Percentiles rank a stretch among this genome's conserved stretches.
Conservation (phyloP, 64 coral and sea anemone species). For the Pachyseris speciosa region DNA sequence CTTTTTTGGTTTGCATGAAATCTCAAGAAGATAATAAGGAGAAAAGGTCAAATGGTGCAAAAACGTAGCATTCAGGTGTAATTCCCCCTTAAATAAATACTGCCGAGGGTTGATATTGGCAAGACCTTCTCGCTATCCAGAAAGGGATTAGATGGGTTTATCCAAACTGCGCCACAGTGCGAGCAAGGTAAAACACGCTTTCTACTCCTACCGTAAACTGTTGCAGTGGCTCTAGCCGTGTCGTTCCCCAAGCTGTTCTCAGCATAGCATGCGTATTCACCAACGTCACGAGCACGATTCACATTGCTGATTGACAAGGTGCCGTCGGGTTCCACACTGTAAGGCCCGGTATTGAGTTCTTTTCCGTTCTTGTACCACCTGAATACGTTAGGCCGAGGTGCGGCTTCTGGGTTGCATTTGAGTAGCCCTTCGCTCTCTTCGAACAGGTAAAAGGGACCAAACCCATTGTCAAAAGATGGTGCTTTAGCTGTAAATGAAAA, state of each 20-base stretch:
- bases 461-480: neutral
- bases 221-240: neutral
- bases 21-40: too few species aligned
- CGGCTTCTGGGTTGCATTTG: slow-evolving; percentile 31
- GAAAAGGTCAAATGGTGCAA: too few species aligned
- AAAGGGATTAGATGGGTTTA: too few species aligned
- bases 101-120: too few species aligned
- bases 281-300: neutral
- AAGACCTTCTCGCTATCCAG: too few species aligned
- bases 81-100: too few species aligned
- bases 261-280: slow-evolving; percentile 14
- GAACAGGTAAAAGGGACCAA: slow-evolving; percentile 55
- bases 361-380: slow-evolving; percentile 4
- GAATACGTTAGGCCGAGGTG: neutral
- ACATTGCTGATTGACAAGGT: neutral
- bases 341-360: neutral
- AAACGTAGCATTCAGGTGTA: too few species aligned
- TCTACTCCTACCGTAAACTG: slow-evolving; percentile 22
- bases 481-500: neutral
- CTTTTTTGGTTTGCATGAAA: too few species aligned
- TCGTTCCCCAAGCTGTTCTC: neutral
- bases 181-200: neutral
- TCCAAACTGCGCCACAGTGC: too few species aligned
- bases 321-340: neutral
- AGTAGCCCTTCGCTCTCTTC: neutral